Conservation (phyloP, 2,113 vertebrate genomes). For the Nymphicus hollandicus region DNA sequence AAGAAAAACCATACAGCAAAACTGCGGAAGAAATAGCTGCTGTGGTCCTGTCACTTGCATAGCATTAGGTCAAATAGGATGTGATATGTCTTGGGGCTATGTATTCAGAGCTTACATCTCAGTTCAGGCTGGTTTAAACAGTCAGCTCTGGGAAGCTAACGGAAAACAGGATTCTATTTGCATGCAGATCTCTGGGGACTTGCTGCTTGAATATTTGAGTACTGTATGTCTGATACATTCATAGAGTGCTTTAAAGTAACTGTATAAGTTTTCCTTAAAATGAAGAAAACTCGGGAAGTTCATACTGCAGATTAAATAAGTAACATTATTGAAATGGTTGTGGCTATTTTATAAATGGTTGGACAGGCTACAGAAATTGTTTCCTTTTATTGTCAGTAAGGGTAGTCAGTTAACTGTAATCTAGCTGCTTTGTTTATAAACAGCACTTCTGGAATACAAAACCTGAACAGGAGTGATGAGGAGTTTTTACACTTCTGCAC, state of each 20-base stretch:
- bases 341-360: not conserved
- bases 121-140: constrained; percentile 31
- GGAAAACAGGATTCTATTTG: constrained; percentile 35
- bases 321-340: not conserved
- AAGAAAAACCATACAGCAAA: not conserved
- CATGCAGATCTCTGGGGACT: not conserved
- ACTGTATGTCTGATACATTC: not conserved
- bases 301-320: not conserved
- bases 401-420: not conserved
- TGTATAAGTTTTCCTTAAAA: not conserved
- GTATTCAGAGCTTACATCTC: constrained; percentile 37
- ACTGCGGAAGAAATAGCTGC: not conserved
- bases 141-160: not conserved
- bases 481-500: not conserved
- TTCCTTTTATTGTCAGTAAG: not conserved
- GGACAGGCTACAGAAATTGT: not conserved
- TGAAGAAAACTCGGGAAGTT: not conserved
- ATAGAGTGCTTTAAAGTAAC: not conserved
- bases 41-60: not conserved
- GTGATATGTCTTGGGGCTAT: constrained; percentile 41
- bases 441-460: not conserved
- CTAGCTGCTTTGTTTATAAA: not conserved
- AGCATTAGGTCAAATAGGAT: constrained; percentile 34
- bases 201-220: not conserved
- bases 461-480: not conserved